A percentile compares a stretch with the other conserved stretches of the same genome.
phyloP scores from a whole-genome alignment of 2,888 invertebrate genomes.

The Lasioglossum pauxillum region DNA sequence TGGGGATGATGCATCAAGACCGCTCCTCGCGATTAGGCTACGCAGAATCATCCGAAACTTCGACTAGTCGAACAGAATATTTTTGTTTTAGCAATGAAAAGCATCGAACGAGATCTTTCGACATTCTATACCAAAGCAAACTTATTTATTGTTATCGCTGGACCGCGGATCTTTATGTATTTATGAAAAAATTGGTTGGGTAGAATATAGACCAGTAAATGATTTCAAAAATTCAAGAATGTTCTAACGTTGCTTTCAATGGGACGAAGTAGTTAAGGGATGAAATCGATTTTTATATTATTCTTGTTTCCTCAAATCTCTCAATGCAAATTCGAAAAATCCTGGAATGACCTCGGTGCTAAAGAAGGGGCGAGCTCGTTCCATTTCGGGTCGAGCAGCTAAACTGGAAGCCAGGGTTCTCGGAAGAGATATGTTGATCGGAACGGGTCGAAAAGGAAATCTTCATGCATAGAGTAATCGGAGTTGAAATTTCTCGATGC shows the following conservation, averaged over 20 bases:
- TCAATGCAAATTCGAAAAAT: background rate
- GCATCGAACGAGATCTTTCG: background rate
- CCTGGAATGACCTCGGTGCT: background rate
- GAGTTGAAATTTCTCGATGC: background rate
- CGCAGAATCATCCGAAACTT: background rate
- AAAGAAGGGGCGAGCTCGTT: background rate
- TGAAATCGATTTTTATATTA: too few species aligned
- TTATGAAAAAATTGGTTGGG: too few species aligned
- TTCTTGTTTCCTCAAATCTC: too few species aligned
- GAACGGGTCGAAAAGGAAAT: background rate
- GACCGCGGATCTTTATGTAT: too few species aligned
- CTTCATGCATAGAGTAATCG: too few species aligned
- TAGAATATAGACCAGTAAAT: too few species aligned
- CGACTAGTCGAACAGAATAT: background rate
- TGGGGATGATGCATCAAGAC: conserved; percentile 3
- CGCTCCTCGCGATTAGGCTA: background rate
- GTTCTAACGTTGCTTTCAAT: too few species aligned
- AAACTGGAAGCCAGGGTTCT: background rate
- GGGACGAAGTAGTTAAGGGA: too few species aligned
- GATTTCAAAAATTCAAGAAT: too few species aligned
- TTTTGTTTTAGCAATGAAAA: background rate
- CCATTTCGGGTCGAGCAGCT: background rate
- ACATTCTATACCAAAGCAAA: too few species aligned
- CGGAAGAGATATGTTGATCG: background rate
- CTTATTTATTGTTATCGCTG: too few species aligned